A percentile compares a stretch with the other conserved stretches of the same genome.
Evolutionary conservation across 2,113 vertebrate genomes (phyloP).

Genomic region (Varanus salvator): DNA sequence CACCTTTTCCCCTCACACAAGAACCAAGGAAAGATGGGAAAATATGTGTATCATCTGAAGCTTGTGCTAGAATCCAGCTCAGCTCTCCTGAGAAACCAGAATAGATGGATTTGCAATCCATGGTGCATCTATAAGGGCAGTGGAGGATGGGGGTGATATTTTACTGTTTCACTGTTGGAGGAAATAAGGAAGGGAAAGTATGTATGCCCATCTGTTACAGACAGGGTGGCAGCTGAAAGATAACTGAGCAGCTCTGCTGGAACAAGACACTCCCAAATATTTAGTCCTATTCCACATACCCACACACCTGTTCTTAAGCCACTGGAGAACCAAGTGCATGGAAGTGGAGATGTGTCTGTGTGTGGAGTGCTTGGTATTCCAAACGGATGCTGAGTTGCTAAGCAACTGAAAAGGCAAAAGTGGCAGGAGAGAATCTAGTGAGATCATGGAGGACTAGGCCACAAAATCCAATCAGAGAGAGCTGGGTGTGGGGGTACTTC

Average conservation of each 20-base stretch:
- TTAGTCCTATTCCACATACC: conserved; percentile 26
- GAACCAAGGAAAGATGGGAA: neutral
- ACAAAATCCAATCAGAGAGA: neutral
- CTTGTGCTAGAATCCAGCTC: neutral
- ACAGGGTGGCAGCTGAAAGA: conserved; percentile 52
- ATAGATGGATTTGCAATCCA: conserved; percentile 40
- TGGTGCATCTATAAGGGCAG: neutral
- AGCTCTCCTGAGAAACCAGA: conserved; percentile 58
- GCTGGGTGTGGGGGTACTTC: neutral
- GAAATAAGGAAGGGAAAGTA: conserved; percentile 47
- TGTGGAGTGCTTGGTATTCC: conserved; percentile 67
- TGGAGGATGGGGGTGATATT: neutral
- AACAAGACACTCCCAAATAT: conserved; percentile 33
- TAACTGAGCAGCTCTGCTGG: conserved; percentile 55
- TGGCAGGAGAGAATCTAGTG: conserved; percentile 50
- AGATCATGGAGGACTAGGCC: conserved; percentile 55
- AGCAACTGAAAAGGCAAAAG: conserved; percentile 69
- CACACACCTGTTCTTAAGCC: conserved; percentile 52
- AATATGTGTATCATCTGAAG: neutral
- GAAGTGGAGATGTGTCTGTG: conserved; percentile 55
- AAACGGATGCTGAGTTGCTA: conserved; percentile 71
- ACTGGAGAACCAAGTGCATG: conserved; percentile 51
- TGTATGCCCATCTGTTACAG: conserved; percentile 57
- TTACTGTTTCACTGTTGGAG: conserved; percentile 61
- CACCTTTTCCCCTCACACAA: neutral